Conservation (phyloP, 1,140 invertebrate species). For the Drosophila elegans region DNA sequence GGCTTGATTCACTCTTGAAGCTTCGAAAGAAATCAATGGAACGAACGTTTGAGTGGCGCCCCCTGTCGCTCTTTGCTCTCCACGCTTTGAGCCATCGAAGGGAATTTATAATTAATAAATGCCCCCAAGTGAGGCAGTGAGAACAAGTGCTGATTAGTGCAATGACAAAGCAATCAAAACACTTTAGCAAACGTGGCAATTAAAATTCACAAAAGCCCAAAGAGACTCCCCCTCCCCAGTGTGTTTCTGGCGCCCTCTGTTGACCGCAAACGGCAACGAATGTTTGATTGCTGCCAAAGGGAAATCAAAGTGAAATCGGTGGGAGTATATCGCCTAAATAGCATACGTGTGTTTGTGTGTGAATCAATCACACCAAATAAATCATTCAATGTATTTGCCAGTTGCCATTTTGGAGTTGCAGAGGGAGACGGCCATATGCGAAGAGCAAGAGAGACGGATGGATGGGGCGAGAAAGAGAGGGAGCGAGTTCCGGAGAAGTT, state of each 20-base stretch:
- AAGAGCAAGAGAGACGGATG: background rate
- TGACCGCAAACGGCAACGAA: slow-evolving; percentile 66
- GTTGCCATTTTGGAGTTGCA: slow-evolving; percentile 63
- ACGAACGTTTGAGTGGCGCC: slow-evolving; percentile 61
- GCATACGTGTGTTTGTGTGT: slow-evolving; percentile 45
- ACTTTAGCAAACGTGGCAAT: slow-evolving; percentile 77
- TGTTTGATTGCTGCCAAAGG: slow-evolving; percentile 70
- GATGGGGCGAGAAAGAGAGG: background rate
- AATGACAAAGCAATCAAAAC: slow-evolving; percentile 83
- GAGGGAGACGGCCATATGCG: slow-evolving; percentile 8
- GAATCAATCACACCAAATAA: slow-evolving; percentile 81
- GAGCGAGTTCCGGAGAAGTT: slow-evolving; percentile 58
- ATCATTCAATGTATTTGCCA: slow-evolving; percentile 80
- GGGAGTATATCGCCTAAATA: slow-evolving; percentile 12
- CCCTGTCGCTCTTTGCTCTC: slow-evolving; percentile 45
- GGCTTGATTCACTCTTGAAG: slow-evolving; percentile 59
- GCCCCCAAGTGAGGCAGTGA: slow-evolving; percentile 30
- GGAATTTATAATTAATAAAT: slow-evolving; percentile 82
- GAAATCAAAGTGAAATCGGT: slow-evolving; percentile 40
- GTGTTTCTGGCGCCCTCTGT: slow-evolving; percentile 56
- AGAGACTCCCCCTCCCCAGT: background rate
- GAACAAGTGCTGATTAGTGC: slow-evolving; percentile 69
- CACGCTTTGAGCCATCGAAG: slow-evolving; percentile 65
- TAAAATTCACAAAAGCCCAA: slow-evolving; percentile 76
- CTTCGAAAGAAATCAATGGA: slow-evolving; percentile 80